These are phyloP conservation scores for Cinclus mexicanus DNA, from an alignment of 2,113 vertebrate genomes.

Conservation along the genomic window DNA sequence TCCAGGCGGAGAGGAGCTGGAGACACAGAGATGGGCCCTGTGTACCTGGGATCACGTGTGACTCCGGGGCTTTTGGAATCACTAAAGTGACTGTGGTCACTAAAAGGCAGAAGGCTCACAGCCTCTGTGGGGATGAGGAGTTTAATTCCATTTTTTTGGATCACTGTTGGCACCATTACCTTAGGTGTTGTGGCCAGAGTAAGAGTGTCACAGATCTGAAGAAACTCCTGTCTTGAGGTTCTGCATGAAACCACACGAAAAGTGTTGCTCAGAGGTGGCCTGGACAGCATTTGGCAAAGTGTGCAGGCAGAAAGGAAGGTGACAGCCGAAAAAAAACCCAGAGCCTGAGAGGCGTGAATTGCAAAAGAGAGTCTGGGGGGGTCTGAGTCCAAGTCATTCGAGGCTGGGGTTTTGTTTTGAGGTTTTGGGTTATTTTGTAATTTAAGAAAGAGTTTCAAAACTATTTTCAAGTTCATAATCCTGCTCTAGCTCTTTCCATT, in stretches of 20 bases:
- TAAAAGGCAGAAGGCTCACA: neutral
- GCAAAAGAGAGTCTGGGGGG: neutral
- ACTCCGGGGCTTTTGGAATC: neutral
- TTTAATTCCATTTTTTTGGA: neutral
- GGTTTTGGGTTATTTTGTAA: neutral
- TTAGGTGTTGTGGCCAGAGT: neutral
- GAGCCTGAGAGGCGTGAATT: neutral
- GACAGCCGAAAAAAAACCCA: neutral
- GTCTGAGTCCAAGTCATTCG: neutral
- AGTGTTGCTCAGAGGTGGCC: neutral
- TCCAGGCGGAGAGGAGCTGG: neutral
- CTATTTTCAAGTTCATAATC: neutral
- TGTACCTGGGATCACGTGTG: accelerated
- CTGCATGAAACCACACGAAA: neutral
- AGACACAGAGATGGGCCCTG: neutral
- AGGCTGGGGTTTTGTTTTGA: neutral
- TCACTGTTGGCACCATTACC: neutral
- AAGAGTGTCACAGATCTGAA: neutral
- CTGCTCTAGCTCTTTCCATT: neutral
- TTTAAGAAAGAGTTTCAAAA: neutral
- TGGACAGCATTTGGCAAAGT: neutral
- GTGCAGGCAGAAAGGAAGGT: neutral
- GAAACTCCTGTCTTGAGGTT: neutral
- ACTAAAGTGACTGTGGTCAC: neutral
- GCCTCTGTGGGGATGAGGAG: neutral